A percentile compares a stretch with the other conserved stretches of the same genome.
These are phyloP conservation scores for Eupeodes corollae DNA, from an alignment of 1,140 invertebrate genomes.

Conservation along the genomic window DNA sequence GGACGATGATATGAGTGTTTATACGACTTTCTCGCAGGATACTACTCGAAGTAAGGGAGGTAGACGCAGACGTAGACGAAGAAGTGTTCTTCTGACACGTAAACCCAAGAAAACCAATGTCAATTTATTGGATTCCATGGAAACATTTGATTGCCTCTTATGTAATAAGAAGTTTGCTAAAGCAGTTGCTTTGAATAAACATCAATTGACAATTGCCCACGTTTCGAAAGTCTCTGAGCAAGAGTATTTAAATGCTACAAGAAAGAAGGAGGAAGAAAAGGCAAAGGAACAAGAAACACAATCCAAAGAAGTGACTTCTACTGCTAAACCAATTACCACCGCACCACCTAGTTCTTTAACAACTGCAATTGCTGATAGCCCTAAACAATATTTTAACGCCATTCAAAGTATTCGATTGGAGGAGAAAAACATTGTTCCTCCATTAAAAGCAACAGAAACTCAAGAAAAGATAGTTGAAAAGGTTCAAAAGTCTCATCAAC, in stretches of 20 bases:
- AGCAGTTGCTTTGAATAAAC: conserved; percentile 38
- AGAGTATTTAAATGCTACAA: conserved; percentile 33
- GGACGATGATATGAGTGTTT: conserved; percentile 34
- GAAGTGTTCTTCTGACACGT: conserved; percentile 25
- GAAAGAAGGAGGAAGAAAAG: background rate
- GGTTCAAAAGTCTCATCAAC: background rate
- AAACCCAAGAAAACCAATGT: conserved; percentile 21
- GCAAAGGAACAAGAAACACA: background rate
- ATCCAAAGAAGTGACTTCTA: background rate
- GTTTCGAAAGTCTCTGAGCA: conserved; percentile 43
- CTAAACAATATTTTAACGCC: no score
- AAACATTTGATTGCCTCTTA: conserved; percentile 33
- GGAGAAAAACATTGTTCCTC: no score
- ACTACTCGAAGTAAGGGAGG: conserved; percentile 18
- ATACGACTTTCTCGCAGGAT: conserved; percentile 33
- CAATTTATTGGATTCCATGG: conserved; percentile 7
- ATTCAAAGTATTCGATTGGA: no score
- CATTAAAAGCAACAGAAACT: no score
- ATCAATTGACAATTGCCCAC: conserved; percentile 41
- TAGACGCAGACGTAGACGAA: conserved; percentile 12
- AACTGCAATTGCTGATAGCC: background rate
- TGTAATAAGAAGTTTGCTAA: conserved; percentile 40
- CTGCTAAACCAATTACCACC: no score
- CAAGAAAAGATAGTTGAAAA: no score
- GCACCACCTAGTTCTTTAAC: background rate